phyloP scores from a whole-genome alignment of 2,797 vertebrate species.

The Coreius guichenoti region DNA sequence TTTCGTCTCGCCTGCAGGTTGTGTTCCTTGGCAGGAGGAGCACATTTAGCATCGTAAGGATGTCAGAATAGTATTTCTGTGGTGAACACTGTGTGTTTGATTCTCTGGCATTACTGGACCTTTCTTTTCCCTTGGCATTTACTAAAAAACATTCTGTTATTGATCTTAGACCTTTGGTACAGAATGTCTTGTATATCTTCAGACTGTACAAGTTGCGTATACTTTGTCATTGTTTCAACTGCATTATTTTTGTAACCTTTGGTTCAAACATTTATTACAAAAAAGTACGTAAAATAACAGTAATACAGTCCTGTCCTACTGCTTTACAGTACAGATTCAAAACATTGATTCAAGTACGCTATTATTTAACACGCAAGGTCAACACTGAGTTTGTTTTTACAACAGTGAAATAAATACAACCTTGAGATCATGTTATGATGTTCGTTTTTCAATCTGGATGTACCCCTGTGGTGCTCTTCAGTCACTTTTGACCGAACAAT shows the following conservation, averaged over 20 bases:
- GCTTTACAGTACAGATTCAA: not conserved
- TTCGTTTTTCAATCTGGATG: not conserved
- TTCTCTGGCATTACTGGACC: not conserved
- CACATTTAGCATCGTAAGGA: not conserved
- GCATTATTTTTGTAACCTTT: not conserved
- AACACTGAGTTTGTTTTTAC: not conserved
- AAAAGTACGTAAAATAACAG: not conserved
- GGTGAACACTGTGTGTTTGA: not conserved
- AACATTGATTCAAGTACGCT: not conserved
- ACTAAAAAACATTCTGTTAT: not conserved
- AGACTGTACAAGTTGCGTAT: not conserved
- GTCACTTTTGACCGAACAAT: no score
- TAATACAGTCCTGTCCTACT: not conserved
- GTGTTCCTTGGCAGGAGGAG: constrained; percentile 37
- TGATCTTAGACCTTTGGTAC: not conserved
- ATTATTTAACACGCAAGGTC: not conserved
- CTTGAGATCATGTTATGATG: not conserved
- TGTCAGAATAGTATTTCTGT: not conserved
- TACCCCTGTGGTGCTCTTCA: not conserved
- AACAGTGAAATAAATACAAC: not conserved
- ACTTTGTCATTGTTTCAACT: not conserved
- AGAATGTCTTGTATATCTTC: not conserved
- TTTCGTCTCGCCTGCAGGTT: constrained; percentile 35
- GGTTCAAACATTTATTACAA: not conserved
- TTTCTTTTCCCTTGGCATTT: not conserved